Evolutionary conservation across 2,797 vertebrate genomes (phyloP).

Genomic region (Crax fasciolata): DNA sequence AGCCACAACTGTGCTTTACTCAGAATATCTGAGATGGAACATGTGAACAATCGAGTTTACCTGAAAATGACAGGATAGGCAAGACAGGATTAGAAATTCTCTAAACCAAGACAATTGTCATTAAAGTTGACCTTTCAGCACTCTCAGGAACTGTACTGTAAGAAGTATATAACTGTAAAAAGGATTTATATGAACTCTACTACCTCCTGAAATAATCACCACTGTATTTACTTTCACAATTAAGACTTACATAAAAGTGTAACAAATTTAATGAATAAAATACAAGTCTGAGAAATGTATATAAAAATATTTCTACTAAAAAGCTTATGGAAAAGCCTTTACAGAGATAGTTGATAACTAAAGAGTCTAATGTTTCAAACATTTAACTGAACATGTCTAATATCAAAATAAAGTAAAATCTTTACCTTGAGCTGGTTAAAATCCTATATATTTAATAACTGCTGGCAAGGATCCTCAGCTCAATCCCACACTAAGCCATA

Average conservation of each 20-base stretch:
- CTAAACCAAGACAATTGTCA: not conserved
- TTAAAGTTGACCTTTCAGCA: not conserved
- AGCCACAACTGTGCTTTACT: not conserved
- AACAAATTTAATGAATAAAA: not conserved
- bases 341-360: not conserved
- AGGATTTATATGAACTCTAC: not conserved
- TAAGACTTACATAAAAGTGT: not conserved
- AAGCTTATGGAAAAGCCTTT: not conserved
- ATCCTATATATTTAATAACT: not conserved
- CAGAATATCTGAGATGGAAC: not conserved
- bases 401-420: not conserved
- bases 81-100: not conserved
- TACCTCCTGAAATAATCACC: not conserved
- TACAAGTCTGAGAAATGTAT: not conserved
- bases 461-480: not conserved
- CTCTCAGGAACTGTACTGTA: not conserved
- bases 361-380: not conserved
- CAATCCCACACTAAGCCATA: not conserved
- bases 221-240: not conserved
- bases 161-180: not conserved
- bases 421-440: not conserved
- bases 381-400: not conserved
- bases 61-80: not conserved
- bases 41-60: fast-evolving
- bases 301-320: not conserved